Percentiles rank a stretch among this genome's conserved stretches.
Evolutionary conservation across 2,888 invertebrate species (phyloP).

Genomic region (Meliscaeva auricollis): DNA sequence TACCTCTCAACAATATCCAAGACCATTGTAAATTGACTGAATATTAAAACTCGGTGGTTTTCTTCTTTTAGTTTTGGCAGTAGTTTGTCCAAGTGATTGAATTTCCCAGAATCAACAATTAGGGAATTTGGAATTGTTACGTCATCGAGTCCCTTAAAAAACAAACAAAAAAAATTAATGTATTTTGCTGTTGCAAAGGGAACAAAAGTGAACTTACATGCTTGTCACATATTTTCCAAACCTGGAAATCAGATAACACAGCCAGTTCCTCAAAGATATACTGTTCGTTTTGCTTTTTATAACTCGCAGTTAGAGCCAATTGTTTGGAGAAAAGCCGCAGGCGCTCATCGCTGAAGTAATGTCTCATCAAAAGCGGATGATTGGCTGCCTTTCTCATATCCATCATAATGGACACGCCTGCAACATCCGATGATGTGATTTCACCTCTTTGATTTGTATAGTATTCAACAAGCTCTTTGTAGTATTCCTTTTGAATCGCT

Average conservation of each 20-base stretch:
- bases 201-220: conserved; percentile 83
- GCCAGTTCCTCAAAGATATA: conserved; percentile 94
- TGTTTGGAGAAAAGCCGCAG: conserved; percentile 88
- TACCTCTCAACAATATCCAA: conserved; percentile 96
- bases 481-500: conserved; percentile 89
- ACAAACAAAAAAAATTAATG: conserved; percentile 23
- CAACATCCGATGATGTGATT: conserved; percentile 86
- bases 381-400: conserved; percentile 97
- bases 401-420: conserved; percentile 94
- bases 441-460: conserved; percentile 87
- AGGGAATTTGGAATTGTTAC: conserved; percentile 88
- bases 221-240: conserved; percentile 90
- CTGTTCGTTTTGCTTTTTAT: conserved; percentile 91
- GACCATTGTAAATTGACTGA: conserved; percentile 98
- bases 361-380: conserved; percentile 94
- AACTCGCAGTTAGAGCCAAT: conserved; percentile 88
- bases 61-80: conserved; percentile 89
- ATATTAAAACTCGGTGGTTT: conserved; percentile 94
- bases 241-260: conserved; percentile 96
- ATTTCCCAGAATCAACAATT: conserved; percentile 94
- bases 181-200: background rate
- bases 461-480: conserved; percentile 89
- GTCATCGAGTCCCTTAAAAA: conserved; percentile 87
- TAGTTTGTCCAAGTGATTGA: conserved; percentile 90
- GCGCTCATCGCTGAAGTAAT: conserved; percentile 88